Conservation (phyloP, 2,113 vertebrate species). For the Thermophis baileyi region DNA sequence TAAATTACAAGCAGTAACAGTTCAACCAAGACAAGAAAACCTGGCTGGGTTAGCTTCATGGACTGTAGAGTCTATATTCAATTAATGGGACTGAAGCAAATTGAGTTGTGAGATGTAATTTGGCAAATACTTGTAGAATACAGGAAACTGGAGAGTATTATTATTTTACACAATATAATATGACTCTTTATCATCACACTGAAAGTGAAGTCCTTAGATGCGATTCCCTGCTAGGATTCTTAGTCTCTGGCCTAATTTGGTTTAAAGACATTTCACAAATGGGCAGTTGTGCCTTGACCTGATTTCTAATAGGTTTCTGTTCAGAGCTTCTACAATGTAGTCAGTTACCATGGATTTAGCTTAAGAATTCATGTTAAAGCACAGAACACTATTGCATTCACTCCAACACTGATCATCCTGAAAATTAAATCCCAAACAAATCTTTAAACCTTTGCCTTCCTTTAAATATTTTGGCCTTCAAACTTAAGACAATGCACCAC, state of each 20-base stretch:
- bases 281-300: constrained; percentile 51
- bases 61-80: constrained; percentile 52
- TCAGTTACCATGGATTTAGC: background rate
- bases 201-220: constrained; percentile 69
- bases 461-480: background rate
- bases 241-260: constrained; percentile 71
- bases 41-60: constrained; percentile 63
- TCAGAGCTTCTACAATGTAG: background rate
- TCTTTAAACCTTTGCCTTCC: background rate
- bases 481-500: background rate
- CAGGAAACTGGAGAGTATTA: constrained; percentile 22
- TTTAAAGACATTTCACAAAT: constrained; percentile 83
- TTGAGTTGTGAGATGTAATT: constrained; percentile 14
- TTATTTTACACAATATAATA: constrained; percentile 17
- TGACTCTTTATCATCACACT: constrained; percentile 52
- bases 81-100: constrained; percentile 20
- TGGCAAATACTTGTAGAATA: constrained; percentile 31
- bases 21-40: constrained; percentile 65
- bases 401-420: background rate
- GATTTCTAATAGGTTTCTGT: constrained; percentile 32
- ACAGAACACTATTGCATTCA: background rate
- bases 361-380: background rate
- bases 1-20: constrained; percentile 27
- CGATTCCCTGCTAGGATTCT: constrained; percentile 68
- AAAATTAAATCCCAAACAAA: background rate